Evolutionary conservation across 2,888 invertebrate genomes (phyloP).

Genomic region (Pterostichus madidus): DNA sequence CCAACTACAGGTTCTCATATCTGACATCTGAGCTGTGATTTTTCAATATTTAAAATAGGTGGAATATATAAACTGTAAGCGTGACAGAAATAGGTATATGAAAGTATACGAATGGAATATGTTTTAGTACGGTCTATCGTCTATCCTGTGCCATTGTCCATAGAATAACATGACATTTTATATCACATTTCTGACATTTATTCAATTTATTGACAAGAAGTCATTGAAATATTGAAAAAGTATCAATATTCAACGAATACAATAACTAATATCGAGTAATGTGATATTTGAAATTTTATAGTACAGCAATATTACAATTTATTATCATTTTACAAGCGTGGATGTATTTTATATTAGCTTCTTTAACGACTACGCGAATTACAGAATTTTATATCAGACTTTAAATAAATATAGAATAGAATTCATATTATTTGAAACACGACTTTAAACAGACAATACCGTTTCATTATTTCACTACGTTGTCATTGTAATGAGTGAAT

Average conservation of each 20-base stretch:
- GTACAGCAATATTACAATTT: slow-evolving; percentile 4
- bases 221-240: slow-evolving; percentile 19
- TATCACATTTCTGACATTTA: slow-evolving; percentile 21
- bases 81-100: background rate
- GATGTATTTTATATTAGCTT: background rate
- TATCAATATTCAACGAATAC: background rate
- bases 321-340: background rate
- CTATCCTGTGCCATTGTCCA: background rate
- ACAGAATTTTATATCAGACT: too few species aligned
- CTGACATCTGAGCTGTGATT: too few species aligned
- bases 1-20: too few species aligned
- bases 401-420: too few species aligned
- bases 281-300: slow-evolving; percentile 36
- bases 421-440: too few species aligned
- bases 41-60: too few species aligned
- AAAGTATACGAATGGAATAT: background rate
- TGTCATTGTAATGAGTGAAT: too few species aligned
- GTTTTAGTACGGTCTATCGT: background rate
- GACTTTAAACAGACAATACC: too few species aligned
- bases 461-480: too few species aligned
- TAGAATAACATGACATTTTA: slow-evolving; percentile 8
- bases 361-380: background rate
- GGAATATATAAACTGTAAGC: too few species aligned
- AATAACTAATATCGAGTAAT: slow-evolving; percentile 5
- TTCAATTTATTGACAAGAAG: slow-evolving; percentile 23